Evolutionary conservation across 2,113 vertebrate genomes (phyloP).

Genomic region (Macquaria australasica): DNA sequence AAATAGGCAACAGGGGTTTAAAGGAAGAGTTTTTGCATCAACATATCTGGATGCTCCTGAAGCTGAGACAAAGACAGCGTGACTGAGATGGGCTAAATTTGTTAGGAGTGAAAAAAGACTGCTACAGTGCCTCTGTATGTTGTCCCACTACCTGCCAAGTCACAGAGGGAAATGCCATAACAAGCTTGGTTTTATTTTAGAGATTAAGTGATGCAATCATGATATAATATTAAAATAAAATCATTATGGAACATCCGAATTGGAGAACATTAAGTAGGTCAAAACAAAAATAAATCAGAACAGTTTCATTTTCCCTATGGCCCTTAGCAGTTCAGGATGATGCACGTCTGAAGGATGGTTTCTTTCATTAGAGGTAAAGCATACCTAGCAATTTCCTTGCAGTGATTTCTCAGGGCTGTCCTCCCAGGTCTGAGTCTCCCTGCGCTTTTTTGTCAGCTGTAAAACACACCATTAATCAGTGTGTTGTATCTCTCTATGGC

Average conservation of each 20-base stretch:
- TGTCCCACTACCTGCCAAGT: constrained; percentile 58
- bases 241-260: constrained; percentile 40
- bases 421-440: constrained; percentile 56
- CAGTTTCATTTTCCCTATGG: constrained; percentile 35
- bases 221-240: constrained; percentile 39
- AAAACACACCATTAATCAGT: constrained; percentile 81
- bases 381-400: constrained; percentile 59
- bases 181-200: constrained; percentile 42
- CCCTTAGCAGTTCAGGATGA: constrained; percentile 36
- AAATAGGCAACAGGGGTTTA: constrained; percentile 26
- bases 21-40: constrained; percentile 27
- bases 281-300: constrained; percentile 63
- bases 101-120: constrained; percentile 45
- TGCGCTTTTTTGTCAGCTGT: constrained; percentile 70
- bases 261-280: constrained; percentile 64
- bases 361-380: constrained; percentile 63
- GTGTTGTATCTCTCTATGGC: constrained; percentile 67
- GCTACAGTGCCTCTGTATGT: constrained; percentile 33
- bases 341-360: constrained; percentile 58
- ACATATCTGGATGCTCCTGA: constrained; percentile 48
- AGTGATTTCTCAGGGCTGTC: constrained; percentile 61
- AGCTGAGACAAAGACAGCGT: constrained; percentile 58
- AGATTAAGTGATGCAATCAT: constrained; percentile 62
- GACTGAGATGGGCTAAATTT: constrained; percentile 59
- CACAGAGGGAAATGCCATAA: constrained; percentile 29